A percentile compares a stretch with the other conserved stretches of the same genome.
These are phyloP conservation scores for Coregonus ussuriensis DNA, from an alignment of 2,797 vertebrate genomes.

Conservation along the genomic window DNA sequence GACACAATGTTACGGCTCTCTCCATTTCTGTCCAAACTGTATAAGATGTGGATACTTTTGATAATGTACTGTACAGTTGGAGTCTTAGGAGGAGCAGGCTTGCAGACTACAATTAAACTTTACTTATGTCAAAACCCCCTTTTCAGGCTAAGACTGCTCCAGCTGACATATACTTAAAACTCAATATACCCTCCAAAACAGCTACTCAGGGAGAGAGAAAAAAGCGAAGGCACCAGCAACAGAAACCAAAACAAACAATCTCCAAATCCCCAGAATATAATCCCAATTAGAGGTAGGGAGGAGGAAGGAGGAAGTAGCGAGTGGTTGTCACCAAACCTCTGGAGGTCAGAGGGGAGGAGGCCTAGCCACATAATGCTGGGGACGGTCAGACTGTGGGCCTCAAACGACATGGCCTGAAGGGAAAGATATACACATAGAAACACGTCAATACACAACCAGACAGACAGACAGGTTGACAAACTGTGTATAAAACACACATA, in stretches of 20 bases:
- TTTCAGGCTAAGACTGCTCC: slow-evolving; percentile 52
- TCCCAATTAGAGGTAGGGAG: slow-evolving; percentile 71
- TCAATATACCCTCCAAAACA: slow-evolving; percentile 55
- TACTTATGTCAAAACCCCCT: slow-evolving; percentile 49
- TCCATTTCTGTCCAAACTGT: slow-evolving; percentile 15
- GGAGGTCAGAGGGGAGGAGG: slow-evolving; percentile 94
- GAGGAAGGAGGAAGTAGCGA: slow-evolving; percentile 67
- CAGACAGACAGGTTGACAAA: no score
- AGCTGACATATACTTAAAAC: slow-evolving; percentile 71
- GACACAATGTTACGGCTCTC: background rate
- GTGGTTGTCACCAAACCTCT: slow-evolving; percentile 82
- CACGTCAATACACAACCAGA: slow-evolving; percentile 9
- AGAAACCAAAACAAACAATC: slow-evolving; percentile 75
- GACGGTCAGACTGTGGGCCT: slow-evolving; percentile 91
- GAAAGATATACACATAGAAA: slow-evolving; percentile 36
- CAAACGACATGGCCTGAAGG: slow-evolving; percentile 94
- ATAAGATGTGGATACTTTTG: slow-evolving; percentile 20
- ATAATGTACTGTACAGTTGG: slow-evolving; percentile 32
- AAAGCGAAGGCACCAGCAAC: slow-evolving; percentile 64
- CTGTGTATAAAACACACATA: slow-evolving; percentile 11
- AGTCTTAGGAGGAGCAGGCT: slow-evolving; percentile 29
- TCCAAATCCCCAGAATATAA: slow-evolving; percentile 72
- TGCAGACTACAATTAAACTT: slow-evolving; percentile 57
- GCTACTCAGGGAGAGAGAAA: slow-evolving; percentile 39
- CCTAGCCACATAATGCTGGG: slow-evolving; percentile 95